Conservation (phyloP, 2,888 invertebrate genomes). For the Polydrusus tereticollis region DNA sequence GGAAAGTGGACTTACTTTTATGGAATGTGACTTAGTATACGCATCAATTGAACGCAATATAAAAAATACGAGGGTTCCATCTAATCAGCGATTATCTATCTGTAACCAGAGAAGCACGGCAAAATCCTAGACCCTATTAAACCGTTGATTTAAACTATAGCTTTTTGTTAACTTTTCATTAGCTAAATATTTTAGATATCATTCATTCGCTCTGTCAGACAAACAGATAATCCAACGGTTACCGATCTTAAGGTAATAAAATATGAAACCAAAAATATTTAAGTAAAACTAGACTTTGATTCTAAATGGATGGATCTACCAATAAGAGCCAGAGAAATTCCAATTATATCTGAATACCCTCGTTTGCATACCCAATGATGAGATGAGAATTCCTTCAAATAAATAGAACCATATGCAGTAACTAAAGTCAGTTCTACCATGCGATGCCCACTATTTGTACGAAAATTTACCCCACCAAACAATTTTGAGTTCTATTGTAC, state of each 20-base stretch:
- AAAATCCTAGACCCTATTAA: slow-evolving; percentile 40
- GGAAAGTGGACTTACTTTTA: slow-evolving; percentile 49
- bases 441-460: slow-evolving; percentile 9
- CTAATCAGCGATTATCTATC: slow-evolving; percentile 48
- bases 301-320: not conserved
- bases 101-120: slow-evolving; percentile 43
- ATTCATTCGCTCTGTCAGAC: slow-evolving; percentile 28
- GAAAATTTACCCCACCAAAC: slow-evolving; percentile 1
- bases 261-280: not conserved
- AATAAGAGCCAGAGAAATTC: not conserved
- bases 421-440: slow-evolving; percentile 9
- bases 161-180: slow-evolving; percentile 36
- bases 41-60: slow-evolving; percentile 48
- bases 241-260: slow-evolving; percentile 14
- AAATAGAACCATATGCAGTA: slow-evolving; percentile 10
- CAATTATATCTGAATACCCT: slow-evolving; percentile 1
- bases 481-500: not conserved
- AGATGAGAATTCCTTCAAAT: not conserved
- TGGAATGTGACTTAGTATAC: slow-evolving; percentile 51
- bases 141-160: slow-evolving; percentile 16
- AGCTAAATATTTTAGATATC: slow-evolving; percentile 19
- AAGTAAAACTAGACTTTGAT: not conserved
- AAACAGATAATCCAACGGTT: slow-evolving; percentile 7
- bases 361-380: not conserved
- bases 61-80: slow-evolving; percentile 44